Conservation (phyloP, 2,888 invertebrate genomes). For the Thelaira solivaga region DNA sequence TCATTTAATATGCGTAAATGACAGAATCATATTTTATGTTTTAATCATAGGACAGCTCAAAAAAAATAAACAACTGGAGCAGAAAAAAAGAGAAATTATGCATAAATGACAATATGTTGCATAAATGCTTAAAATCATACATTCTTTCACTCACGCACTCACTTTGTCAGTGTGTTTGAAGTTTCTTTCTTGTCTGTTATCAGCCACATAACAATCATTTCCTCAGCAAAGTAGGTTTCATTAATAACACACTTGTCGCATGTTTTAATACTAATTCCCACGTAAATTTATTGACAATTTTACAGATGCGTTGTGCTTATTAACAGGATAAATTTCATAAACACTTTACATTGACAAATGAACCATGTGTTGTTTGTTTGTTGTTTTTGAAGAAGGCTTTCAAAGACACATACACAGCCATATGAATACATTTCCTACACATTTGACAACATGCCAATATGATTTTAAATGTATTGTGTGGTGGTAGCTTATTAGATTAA, state of each 20-base stretch:
- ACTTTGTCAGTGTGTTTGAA: too few relatives aligned
- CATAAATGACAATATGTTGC: conserved; percentile 60
- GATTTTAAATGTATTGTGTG: conserved; percentile 28
- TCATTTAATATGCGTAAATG: conserved; percentile 36
- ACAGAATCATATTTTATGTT: conserved; percentile 53
- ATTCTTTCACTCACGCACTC: neutral
- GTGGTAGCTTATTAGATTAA: conserved; percentile 8
- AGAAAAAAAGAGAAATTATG: conserved; percentile 27
- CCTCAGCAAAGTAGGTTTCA: conserved; percentile 27
- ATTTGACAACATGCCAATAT: conserved; percentile 12
- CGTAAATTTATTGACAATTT: conserved; percentile 54
- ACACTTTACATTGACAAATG: conserved; percentile 51
- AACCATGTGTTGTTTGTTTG: conserved; percentile 48
- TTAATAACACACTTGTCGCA: conserved; percentile 13
- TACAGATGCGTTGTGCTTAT: conserved; percentile 37
- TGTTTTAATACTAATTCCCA: conserved; percentile 46
- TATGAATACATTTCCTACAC: conserved; percentile 33
- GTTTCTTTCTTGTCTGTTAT: too few relatives aligned
- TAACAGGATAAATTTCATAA: conserved; percentile 45
- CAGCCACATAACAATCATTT: neutral
- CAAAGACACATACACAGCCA: neutral
- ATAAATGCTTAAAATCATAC: conserved; percentile 10
- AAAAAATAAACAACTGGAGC: neutral
- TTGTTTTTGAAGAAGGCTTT: neutral
- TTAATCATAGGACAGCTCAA: conserved; percentile 58